These are phyloP conservation scores for Poeciliopsis infans DNA, from an alignment of 2,797 vertebrate genomes.

Conservation along the genomic window DNA sequence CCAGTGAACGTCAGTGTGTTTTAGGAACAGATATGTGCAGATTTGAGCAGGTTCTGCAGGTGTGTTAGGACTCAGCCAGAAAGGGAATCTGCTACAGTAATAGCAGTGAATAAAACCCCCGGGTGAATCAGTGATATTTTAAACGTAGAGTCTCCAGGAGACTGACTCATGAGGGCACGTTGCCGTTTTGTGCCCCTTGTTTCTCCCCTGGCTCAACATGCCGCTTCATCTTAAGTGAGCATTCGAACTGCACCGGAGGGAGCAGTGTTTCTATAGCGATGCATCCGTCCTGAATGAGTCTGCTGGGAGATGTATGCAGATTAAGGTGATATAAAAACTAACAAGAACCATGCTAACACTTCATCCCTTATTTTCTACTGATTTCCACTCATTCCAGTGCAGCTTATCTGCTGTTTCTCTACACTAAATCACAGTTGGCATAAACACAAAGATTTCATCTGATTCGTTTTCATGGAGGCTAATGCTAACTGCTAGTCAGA, in stretches of 20 bases:
- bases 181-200: slow-evolving; percentile 41
- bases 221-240: slow-evolving; percentile 74
- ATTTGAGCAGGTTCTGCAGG: not conserved
- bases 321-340: slow-evolving; percentile 28
- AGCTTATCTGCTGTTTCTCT: not conserved
- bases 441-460: not conserved
- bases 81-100: slow-evolving; percentile 21
- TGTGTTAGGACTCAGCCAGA: too few species aligned
- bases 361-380: not conserved
- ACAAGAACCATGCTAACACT: slow-evolving; percentile 16
- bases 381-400: not conserved
- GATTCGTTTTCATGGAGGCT: too few species aligned
- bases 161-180: slow-evolving; percentile 43
- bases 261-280: slow-evolving; percentile 79
- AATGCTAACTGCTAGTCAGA: too few species aligned
- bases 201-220: slow-evolving; percentile 59
- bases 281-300: slow-evolving; percentile 34
- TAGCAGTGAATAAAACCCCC: slow-evolving; percentile 44
- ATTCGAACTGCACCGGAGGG: slow-evolving; percentile 64
- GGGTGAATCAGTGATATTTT: slow-evolving; percentile 56
- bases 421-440: not conserved
- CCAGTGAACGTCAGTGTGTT: not conserved
- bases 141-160: slow-evolving; percentile 26
- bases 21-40: not conserved
- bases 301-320: slow-evolving; percentile 42